A percentile compares a stretch with the other conserved stretches of the same genome.
Conservation (phyloP, 2,797 vertebrate genomes). For the Pangasius krempfi region DNA sequence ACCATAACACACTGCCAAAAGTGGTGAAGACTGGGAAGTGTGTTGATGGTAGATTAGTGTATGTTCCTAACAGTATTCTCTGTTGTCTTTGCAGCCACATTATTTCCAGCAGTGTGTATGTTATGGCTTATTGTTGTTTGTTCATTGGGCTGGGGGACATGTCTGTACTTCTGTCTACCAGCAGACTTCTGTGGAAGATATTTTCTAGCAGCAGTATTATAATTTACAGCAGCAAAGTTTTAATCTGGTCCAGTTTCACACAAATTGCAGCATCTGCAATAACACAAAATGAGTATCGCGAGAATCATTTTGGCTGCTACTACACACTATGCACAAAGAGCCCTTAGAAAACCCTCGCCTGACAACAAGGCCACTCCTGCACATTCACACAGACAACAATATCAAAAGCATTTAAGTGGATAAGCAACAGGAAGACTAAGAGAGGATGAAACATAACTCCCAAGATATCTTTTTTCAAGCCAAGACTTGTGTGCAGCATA, state of each 20-base stretch:
- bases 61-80: conserved; percentile 11
- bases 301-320: conserved; percentile 74
- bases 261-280: conserved; percentile 76
- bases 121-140: conserved; percentile 35
- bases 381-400: conserved; percentile 67
- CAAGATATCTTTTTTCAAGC: conserved; percentile 13
- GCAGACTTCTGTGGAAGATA: conserved; percentile 29
- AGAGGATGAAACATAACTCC: conserved; percentile 26
- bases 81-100: conserved; percentile 23
- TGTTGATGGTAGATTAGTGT: conserved; percentile 21
- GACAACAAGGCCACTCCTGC: conserved; percentile 72
- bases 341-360: conserved; percentile 71
- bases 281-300: conserved; percentile 70
- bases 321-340: conserved; percentile 70
- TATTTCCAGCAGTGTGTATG: not conserved
- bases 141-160: conserved; percentile 10
- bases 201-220: conserved; percentile 47
- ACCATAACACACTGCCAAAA: conserved; percentile 23
- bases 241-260: conserved; percentile 70
- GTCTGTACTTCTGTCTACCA: conserved; percentile 23
- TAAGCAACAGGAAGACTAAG: conserved; percentile 54
- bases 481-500: conserved; percentile 10
- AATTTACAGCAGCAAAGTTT: conserved; percentile 65
- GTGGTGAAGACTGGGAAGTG: not conserved
- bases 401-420: conserved; percentile 64